Conservation (phyloP, 2,113 vertebrate genomes). For the Callithrix jacchus region DNA sequence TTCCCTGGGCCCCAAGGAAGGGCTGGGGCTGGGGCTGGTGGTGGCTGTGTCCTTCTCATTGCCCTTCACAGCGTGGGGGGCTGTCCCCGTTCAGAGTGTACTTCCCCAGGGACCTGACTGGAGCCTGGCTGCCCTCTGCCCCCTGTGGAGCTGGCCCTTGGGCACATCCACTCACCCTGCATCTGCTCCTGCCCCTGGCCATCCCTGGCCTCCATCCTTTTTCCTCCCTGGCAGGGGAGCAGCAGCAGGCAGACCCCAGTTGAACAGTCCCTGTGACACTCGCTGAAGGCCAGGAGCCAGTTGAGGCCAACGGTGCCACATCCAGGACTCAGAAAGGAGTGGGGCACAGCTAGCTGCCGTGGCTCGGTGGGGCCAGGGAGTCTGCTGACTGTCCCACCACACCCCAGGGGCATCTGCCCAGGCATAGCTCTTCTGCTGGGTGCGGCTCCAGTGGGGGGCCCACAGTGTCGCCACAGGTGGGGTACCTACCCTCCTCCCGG, state of each 20-base stretch:
- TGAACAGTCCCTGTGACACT: neutral
- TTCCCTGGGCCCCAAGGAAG: neutral
- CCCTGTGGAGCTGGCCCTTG: neutral
- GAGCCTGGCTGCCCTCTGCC: neutral
- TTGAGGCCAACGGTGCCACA: neutral
- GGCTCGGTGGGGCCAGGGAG: too few relatives aligned
- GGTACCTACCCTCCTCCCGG: too few relatives aligned
- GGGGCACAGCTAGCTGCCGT: fast-evolving
- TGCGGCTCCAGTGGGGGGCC: neutral
- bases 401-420: neutral
- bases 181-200: neutral
- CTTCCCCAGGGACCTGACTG: neutral
- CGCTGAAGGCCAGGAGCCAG: neutral
- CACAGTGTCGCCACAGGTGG: neutral
- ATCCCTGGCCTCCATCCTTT: too few relatives aligned
- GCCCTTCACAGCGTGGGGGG: neutral
- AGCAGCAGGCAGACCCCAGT: too few relatives aligned
- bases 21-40: neutral
- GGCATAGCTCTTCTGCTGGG: neutral
- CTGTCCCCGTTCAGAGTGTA: neutral
- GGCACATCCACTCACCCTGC: neutral
- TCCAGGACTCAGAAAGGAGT: neutral
- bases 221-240: neutral
- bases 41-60: neutral
- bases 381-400: too few relatives aligned